phyloP scores from a whole-genome alignment of 2,113 vertebrate genomes.

The Nothobranchius furzeri region DNA sequence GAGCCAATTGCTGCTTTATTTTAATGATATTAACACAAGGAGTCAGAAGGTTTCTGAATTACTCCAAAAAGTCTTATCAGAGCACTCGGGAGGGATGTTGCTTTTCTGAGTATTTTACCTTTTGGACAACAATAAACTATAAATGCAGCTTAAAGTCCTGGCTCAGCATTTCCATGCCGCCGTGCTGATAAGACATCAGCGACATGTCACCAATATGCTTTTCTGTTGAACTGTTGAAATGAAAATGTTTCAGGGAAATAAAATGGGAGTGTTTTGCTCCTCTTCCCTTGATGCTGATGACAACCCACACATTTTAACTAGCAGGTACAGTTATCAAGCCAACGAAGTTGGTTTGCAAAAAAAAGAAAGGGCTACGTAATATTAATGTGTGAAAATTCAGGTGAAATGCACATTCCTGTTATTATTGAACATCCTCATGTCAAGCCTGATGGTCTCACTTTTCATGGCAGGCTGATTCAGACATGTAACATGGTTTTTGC shows the following conservation, averaged over 20 bases:
- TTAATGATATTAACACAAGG: no score
- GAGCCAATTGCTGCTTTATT: no score
- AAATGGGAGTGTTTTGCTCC: background rate
- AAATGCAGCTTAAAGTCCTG: slow-evolving; percentile 4
- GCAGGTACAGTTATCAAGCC: background rate
- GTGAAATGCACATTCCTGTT: background rate
- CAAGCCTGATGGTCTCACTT: background rate
- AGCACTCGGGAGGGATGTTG: no score
- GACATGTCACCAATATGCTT: slow-evolving; percentile 5
- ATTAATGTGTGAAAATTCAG: background rate
- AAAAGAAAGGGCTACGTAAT: background rate
- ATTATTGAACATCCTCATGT: slow-evolving; percentile 8
- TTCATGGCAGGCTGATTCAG: background rate
- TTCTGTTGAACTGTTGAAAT: background rate
- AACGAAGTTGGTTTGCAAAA: slow-evolving; percentile 2
- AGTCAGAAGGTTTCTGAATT: no score
- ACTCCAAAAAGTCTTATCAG: no score
- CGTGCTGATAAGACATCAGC: slow-evolving; percentile 1
- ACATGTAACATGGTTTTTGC: background rate
- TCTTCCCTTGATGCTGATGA: slow-evolving; percentile 4
- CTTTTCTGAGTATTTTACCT: no score
- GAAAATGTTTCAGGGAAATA: no score
- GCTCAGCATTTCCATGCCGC: background rate
- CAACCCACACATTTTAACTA: background rate
- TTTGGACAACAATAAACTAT: background rate